Evolutionary conservation across 35 echinoderm and acorn worm species (phyloP).

Genomic region (Amphiura filiformis): DNA sequence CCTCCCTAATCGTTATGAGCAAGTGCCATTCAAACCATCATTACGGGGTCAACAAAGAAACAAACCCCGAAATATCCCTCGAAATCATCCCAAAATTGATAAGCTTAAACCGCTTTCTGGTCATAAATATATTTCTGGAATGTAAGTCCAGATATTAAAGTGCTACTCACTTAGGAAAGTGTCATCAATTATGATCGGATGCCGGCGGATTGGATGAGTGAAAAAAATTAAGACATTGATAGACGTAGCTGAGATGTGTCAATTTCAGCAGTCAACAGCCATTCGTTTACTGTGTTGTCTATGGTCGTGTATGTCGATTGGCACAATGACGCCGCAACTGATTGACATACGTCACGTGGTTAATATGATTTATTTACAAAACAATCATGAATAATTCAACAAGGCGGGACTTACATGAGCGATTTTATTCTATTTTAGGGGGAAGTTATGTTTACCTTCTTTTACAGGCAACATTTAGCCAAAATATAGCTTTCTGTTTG

Average conservation of each 20-base stretch:
- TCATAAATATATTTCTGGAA: neutral
- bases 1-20: neutral
- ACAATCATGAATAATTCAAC: conserved; percentile 44
- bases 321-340: conserved; percentile 59
- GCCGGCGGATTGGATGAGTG: conserved; percentile 38
- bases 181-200: conserved; percentile 17
- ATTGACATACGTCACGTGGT: conserved; percentile 65
- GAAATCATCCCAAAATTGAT: neutral
- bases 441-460: neutral
- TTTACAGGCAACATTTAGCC: too few species aligned
- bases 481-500: too few species aligned
- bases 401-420: neutral
- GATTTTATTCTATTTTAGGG: neutral
- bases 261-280: conserved; percentile 37
- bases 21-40: conserved; percentile 7
- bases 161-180: conserved; percentile 11
- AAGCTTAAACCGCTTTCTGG: neutral
- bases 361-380: conserved; percentile 5
- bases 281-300: conserved; percentile 48
- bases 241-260: conserved; percentile 59
- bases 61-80: conserved; percentile 14
- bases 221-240: conserved; percentile 59
- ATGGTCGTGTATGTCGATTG: neutral
- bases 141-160: neutral
- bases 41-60: neutral